A percentile compares a stretch with the other conserved stretches of the same genome.
Conservation (phyloP, 1,140 invertebrate genomes). For the Sitobion miscanthi region DNA sequence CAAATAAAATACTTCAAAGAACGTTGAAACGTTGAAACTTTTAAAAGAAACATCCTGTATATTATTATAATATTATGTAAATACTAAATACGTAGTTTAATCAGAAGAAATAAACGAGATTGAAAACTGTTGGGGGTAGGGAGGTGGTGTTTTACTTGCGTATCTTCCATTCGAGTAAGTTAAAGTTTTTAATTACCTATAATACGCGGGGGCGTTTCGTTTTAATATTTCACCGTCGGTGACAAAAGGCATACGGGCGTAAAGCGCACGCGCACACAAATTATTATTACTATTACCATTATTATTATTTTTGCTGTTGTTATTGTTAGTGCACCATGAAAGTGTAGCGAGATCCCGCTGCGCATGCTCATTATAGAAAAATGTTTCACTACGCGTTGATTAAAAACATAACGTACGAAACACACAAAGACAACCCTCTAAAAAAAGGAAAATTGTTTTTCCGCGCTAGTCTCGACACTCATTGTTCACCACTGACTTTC, state of each 20-base stretch:
- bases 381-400: neutral
- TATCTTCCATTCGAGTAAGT: neutral
- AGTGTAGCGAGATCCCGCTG: neutral
- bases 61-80: neutral
- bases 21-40: neutral
- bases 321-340: neutral
- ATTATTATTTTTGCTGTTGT: neutral
- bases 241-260: neutral
- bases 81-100: neutral
- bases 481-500: neutral
- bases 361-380: neutral
- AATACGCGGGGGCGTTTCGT: neutral
- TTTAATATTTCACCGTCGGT: neutral
- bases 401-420: neutral
- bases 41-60: neutral
- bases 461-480: neutral
- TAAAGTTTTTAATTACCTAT: slow-evolving; percentile 33
- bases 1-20: neutral
- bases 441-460: neutral
- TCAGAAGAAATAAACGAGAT: neutral
- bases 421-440: neutral
- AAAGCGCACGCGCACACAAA: neutral
- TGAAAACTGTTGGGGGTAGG: neutral
- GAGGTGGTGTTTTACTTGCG: neutral
- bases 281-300: neutral